Evolutionary conservation across 2,113 vertebrate genomes (phyloP), one percentile per base, ranked within the genome.

Genomic region (Ancistrus triradiatus): DNA sequence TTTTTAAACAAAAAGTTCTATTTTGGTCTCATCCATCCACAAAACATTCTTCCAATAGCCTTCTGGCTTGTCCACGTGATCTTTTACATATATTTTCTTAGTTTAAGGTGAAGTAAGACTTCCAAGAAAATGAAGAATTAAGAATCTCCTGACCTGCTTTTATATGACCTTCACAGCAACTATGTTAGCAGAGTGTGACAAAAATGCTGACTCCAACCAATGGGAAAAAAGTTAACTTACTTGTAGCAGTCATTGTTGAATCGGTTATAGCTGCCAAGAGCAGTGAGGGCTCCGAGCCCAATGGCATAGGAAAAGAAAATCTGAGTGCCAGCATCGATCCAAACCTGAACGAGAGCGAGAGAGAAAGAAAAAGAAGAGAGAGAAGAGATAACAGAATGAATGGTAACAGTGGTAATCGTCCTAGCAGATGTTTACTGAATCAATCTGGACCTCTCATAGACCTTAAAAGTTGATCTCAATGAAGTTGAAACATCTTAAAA

Each of bases 231-330:
- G 19, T 31, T 48, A 57, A 11, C 59, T 84, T 75, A 90, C 87
- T 87, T 89, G 76, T 90, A 90, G 83, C 89, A 90, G 83, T 90
- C 85, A 1, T 90, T 90, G 84, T 90, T 85, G 73, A 90, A 90
- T 69, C 86, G 83, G 81, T 90, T 90, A 77, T 89, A 90, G 80
- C 88, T 90, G 68, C 88, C 88, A 27, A 90, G 76, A 24, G 89
- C 89, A 0, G 88, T 89, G 70, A 90, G 84, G 7, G 88, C 89
- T 19, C 89, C 89, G 3, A 90, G 85, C 2, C 89, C 89, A 4
- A 90, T 90, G 37, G 89, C 89, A n/a, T 90, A 89, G 0, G 88
- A 90, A 81, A 89, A 90, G 69, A 90, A 90, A 35, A 90, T 84
- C 75, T 90, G 89, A 0, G 89, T 90, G 1, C 89, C 89, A 1